Conservation (phyloP, 2,888 invertebrate species). For the Aphidoletes aphidimyza region DNA sequence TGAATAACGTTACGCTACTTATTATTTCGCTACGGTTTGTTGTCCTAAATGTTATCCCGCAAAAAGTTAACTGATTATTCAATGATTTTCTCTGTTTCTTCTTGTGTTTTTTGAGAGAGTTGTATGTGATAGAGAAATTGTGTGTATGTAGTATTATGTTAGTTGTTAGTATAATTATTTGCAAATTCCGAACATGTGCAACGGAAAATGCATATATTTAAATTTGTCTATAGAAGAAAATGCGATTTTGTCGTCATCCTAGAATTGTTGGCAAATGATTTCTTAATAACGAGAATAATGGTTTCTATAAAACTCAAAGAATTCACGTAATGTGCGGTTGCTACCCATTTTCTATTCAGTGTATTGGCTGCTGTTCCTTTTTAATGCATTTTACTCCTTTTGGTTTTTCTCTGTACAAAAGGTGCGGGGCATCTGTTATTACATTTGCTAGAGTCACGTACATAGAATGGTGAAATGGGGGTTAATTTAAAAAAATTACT, state of each 20-base stretch:
- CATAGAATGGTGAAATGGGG: slow-evolving; percentile 43
- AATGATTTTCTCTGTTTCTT: too few relatives aligned
- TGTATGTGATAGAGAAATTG: background rate
- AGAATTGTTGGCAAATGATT: slow-evolving; percentile 7
- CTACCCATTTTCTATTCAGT: background rate
- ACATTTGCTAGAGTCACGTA: slow-evolving; percentile 38
- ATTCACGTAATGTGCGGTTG: background rate
- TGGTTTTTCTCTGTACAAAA: background rate
- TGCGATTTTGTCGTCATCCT: slow-evolving; percentile 1
- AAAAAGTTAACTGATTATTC: background rate
- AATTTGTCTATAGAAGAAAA: slow-evolving; percentile 2
- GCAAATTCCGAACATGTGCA: slow-evolving; percentile 4
- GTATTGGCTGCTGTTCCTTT: too few relatives aligned
- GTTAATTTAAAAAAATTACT: slow-evolving; percentile 45
- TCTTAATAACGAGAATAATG: slow-evolving; percentile 45
- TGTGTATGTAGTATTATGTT: too few relatives aligned
- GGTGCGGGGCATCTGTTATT: slow-evolving; percentile 39
- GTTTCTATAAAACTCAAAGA: background rate
- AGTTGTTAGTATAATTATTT: too few relatives aligned
- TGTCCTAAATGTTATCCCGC: background rate
- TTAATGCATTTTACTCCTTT: slow-evolving; percentile 4
- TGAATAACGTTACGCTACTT: slow-evolving; percentile 4
- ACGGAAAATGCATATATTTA: slow-evolving; percentile 10
- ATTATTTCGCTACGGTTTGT: background rate
- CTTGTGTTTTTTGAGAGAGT: background rate